Evolutionary conservation across 2,797 vertebrate genomes (phyloP), one percentile per base, ranked within the genome.

Genomic region (Poeciliopsis gracilis): DNA sequence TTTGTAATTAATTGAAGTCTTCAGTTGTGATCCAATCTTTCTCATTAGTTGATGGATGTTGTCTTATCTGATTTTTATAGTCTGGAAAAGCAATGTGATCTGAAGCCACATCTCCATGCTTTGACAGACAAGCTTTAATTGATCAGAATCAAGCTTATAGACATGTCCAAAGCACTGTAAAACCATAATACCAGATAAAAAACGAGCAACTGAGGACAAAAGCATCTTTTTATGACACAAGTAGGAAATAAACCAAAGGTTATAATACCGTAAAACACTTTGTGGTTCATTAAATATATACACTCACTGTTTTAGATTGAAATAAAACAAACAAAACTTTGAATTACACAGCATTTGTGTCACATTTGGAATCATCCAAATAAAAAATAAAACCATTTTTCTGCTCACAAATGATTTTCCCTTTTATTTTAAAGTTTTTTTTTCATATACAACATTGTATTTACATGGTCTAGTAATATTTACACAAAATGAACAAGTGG

Each of bases 381-480:
- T 76, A 80, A 92, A 93, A 93, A 94, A 91, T 80, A 91, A 92
- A 94, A 90, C 91, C 92, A 91, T 90, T 88, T 91, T 94, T 92
- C 92, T 93, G 90, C 90, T 94, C 93, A 94, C 93, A 93, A 88
- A 90, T 91, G 90, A 94, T 95, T 94, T 93, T 94, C 92, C 90
- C 86, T 92, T 94, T 96, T 95, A 94, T 95, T 95, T 96, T 95
- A 95, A 96, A 96, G 92, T 91, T 94, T 95, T 94, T 72, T 94
- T 95, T 95, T 95, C 94, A 96, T 96, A 95, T 96, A 96, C 95
- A 96, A 95, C 95, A 95, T 95, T 93, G 92, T 96, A 96, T 96
- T 95, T 96, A 96, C 95, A 96, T 80, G 89, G 90, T 95, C 93
- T 93, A 94, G 89, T 93, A 91, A 93, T 94, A 96, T 96, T 94